phyloP scores from a whole-genome alignment of 2,113 vertebrate species.

The Chaetodon auriga region DNA sequence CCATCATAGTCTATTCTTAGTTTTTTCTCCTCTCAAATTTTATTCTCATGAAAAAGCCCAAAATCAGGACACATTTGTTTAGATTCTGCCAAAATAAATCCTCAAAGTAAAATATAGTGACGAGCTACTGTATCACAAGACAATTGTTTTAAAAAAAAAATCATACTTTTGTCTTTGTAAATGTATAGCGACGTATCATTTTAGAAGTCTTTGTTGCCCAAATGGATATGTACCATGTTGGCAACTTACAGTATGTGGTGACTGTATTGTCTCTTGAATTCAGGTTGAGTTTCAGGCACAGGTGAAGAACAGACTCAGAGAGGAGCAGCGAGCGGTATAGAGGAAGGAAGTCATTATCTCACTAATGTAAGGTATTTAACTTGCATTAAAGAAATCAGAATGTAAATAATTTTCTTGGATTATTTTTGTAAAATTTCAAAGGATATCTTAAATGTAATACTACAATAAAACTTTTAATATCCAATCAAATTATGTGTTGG shows the following conservation, averaged over 20 bases:
- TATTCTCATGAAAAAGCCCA: constrained; percentile 14
- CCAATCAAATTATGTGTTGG: constrained; percentile 32
- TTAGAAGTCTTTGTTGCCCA: constrained; percentile 7
- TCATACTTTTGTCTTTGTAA: constrained; percentile 34
- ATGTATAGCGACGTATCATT: constrained; percentile 26
- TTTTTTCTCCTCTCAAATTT: constrained; percentile 21
- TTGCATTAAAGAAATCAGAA: constrained; percentile 66
- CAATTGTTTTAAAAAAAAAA: not conserved
- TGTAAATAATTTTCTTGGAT: constrained; percentile 66
- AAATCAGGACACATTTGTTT: not conserved
- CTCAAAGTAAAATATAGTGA: not conserved
- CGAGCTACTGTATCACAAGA: constrained; percentile 15
- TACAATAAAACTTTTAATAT: constrained; percentile 71
- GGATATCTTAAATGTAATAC: constrained; percentile 62
- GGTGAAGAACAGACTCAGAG: constrained; percentile 9
- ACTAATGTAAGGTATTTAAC: constrained; percentile 44
- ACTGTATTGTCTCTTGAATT: constrained; percentile 37
- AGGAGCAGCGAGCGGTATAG: not conserved
- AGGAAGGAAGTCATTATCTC: constrained; percentile 42
- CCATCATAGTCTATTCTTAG: constrained; percentile 39
- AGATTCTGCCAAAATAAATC: not conserved
- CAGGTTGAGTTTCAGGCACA: constrained; percentile 42
- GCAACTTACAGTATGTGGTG: constrained; percentile 17
- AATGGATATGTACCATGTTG: not conserved
- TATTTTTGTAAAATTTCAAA: constrained; percentile 74